A percentile compares a stretch with the other conserved stretches of the same genome.
Evolutionary conservation across 2,888 invertebrate species (phyloP).

Genomic region (Salpingus planirostris): DNA sequence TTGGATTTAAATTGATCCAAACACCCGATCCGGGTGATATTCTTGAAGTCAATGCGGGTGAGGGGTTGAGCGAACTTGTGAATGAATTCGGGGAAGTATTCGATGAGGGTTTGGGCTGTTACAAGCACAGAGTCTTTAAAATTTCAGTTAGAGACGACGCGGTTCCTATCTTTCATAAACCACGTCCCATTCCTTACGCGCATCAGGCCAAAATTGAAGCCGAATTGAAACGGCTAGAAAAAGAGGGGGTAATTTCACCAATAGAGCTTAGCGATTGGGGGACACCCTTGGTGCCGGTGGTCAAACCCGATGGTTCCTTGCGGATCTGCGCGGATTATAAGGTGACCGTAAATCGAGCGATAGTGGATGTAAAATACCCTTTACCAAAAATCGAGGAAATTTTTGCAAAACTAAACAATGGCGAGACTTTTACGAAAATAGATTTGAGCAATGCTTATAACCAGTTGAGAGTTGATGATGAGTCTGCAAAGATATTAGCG

Average conservation of each 20-base stretch:
- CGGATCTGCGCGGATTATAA: slow-evolving; percentile 25
- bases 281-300: slow-evolving; percentile 20
- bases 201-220: slow-evolving; percentile 12
- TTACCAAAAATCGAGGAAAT: slow-evolving; percentile 17
- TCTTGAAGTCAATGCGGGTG: neutral
- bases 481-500: slow-evolving; percentile 23
- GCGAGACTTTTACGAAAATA: slow-evolving; percentile 11
- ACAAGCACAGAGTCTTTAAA: slow-evolving; percentile 2
- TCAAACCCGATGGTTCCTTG: slow-evolving; percentile 18
- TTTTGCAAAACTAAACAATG: slow-evolving; percentile 14
- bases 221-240: slow-evolving; percentile 14
- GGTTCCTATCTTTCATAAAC: neutral
- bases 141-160: neutral
- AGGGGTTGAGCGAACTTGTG: neutral
- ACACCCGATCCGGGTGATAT: too few relatives aligned
- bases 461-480: slow-evolving; percentile 27
- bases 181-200: slow-evolving; percentile 11
- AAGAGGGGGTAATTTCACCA: slow-evolving; percentile 10
- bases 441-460: slow-evolving; percentile 23
- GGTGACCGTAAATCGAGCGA: slow-evolving; percentile 17
- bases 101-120: slow-evolving; percentile 2
- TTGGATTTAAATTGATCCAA: neutral
- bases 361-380: slow-evolving; percentile 17
- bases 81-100: neutral
- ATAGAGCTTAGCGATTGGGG: slow-evolving; percentile 17